Evolutionary conservation across 2,113 vertebrate genomes (phyloP), one percentile per base, ranked within the genome.

Genomic region (Mesoclemmys tuberculata): DNA sequence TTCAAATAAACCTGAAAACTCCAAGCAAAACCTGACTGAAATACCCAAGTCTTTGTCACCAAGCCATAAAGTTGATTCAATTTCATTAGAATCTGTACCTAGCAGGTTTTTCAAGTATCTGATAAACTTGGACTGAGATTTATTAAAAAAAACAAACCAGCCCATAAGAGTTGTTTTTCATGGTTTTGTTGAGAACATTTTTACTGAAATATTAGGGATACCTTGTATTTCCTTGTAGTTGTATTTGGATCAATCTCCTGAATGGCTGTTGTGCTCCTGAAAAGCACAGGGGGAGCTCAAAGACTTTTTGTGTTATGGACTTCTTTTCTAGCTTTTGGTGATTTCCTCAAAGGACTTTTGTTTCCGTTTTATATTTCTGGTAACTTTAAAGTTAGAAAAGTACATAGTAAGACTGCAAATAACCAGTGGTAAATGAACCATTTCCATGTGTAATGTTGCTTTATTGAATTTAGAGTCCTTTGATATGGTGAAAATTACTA

Each of bases 201-300:
- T 61, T 11, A 11, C 8, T 35, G 2, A 83, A 19, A n/a, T 8
- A 0, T 61, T 48, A 52, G 10, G 85, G 54, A 3, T 5, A 68
- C 46, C 11, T 3, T 6, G 3, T n/a, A n/a, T 81, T 89, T 51
- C n/a, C 24, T 1, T 6, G 38, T 44, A 8, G 24, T 5, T 55
- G 8, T 10, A 19, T 10, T 41, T 38, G 0, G 16, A 1, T 2
- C 8, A 22, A 0, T 3, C 1, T 9, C 3, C 27, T 48, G 1
- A 24, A 71, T 80, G 31, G 71, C 90, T 96, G 92, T 91, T 29
- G 48, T 93, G 51, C 85, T 78, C 44, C 3, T 8, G 3, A 0
- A 31, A 24, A 80, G 90, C 82, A 83, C 88, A 58, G 75, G 93
- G 38, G 90, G 91, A 31, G 88, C 93, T 95, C 88, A 24, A 80